phyloP scores from a whole-genome alignment of 2,888 invertebrate species.

The Drosophila pullipes region DNA sequence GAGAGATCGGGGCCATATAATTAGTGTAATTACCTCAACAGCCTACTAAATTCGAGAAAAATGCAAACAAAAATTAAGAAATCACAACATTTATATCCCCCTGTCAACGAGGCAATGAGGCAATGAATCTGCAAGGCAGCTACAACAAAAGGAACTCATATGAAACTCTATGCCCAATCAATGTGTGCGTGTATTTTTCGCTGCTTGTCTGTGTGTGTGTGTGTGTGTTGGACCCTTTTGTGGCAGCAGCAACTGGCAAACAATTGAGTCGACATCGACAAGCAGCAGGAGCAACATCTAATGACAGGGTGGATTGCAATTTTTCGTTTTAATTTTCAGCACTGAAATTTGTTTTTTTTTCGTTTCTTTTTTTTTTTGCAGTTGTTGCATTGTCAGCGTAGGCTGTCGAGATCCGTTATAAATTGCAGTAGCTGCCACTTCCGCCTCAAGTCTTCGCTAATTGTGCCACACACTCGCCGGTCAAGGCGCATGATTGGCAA shows the following conservation, averaged over 20 bases:
- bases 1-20: slow-evolving; percentile 63
- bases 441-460: slow-evolving; percentile 44
- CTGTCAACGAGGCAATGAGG: slow-evolving; percentile 65
- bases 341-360: slow-evolving; percentile 23
- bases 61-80: slow-evolving; percentile 83
- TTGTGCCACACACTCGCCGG: slow-evolving; percentile 32
- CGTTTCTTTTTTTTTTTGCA: slow-evolving; percentile 30
- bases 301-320: slow-evolving; percentile 78
- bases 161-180: slow-evolving; percentile 37
- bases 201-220: background rate
- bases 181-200: slow-evolving; percentile 1
- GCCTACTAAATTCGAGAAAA: slow-evolving; percentile 80
- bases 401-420: slow-evolving; percentile 56
- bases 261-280: slow-evolving; percentile 63
- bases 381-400: slow-evolving; percentile 59
- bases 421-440: slow-evolving; percentile 62
- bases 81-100: slow-evolving; percentile 82
- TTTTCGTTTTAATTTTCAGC: slow-evolving; percentile 52
- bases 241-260: slow-evolving; percentile 41
- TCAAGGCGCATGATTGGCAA: slow-evolving; percentile 36
- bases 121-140: slow-evolving; percentile 42
- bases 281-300: slow-evolving; percentile 51
- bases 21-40: slow-evolving; percentile 81
- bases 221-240: slow-evolving; percentile 42
- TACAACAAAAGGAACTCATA: slow-evolving; percentile 39